Conservation (phyloP, 2,888 invertebrate genomes). For the Muschampia staudingeri region DNA sequence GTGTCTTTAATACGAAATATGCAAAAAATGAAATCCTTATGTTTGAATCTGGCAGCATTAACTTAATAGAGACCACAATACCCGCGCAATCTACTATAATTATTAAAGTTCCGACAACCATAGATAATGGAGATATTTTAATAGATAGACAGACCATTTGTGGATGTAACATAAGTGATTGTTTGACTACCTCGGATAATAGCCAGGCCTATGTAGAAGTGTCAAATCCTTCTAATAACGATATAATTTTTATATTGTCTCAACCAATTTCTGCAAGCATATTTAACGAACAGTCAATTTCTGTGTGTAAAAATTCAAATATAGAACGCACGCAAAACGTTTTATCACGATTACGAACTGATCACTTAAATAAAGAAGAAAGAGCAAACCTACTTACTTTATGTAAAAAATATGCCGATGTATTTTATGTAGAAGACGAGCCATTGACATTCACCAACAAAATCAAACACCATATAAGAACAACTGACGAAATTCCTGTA, state of each 20-base stretch:
- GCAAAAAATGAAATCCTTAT: constrained; percentile 19
- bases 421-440: constrained; percentile 47
- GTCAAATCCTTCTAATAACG: constrained; percentile 11
- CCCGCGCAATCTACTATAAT: constrained; percentile 1
- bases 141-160: constrained; percentile 11
- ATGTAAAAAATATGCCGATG: constrained; percentile 46
- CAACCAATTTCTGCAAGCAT: constrained; percentile 15
- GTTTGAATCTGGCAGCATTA: constrained; percentile 15
- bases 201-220: constrained; percentile 21
- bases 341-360: constrained; percentile 1
- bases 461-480: constrained; percentile 62
- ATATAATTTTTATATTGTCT: neutral
- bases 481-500: constrained; percentile 43
- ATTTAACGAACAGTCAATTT: neutral
- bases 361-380: constrained; percentile 27
- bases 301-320: neutral
- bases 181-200: constrained; percentile 19
- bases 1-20: neutral
- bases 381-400: neutral
- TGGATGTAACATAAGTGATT: neutral
- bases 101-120: constrained; percentile 14
- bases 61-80: constrained; percentile 11
- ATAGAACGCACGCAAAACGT: neutral
- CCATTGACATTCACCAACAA: constrained; percentile 58
- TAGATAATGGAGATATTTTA: neutral